These are phyloP conservation scores for Sympetrum striolatum DNA, from an alignment of 2,888 invertebrate genomes.

Conservation along the genomic window DNA sequence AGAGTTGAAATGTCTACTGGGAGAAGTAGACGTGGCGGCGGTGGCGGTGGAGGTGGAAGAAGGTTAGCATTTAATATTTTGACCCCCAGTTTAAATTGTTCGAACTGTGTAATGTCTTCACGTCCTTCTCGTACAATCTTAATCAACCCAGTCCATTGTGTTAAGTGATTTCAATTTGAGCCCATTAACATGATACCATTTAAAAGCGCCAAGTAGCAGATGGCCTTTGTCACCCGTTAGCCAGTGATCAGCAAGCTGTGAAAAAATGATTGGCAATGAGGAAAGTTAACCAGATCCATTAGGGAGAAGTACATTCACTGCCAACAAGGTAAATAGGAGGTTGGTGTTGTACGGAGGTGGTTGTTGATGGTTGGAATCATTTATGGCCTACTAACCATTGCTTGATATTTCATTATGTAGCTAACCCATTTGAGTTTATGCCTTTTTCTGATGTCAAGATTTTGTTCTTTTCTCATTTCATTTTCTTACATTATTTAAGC, in stretches of 20 bases:
- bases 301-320: constrained; percentile 16
- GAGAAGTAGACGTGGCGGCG: constrained; percentile 76
- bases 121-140: background rate
- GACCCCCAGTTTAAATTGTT: background rate
- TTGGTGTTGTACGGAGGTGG: constrained; percentile 41
- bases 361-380: constrained; percentile 40
- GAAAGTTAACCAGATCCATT: constrained; percentile 21
- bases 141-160: constrained; percentile 22
- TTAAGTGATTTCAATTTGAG: constrained; percentile 25
- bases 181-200: constrained; percentile 27
- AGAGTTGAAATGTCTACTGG: constrained; percentile 94
- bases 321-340: constrained; percentile 41
- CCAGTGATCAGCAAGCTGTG: constrained; percentile 21
- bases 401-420: constrained; percentile 40
- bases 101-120: background rate
- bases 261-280: constrained; percentile 27
- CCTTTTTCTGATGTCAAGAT: constrained; percentile 22
- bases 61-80: constrained; percentile 14
- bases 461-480: constrained; percentile 38
- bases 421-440: constrained; percentile 29
- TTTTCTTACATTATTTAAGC: constrained; percentile 29
- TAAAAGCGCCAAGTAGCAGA: constrained; percentile 19
- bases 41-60: constrained; percentile 54
- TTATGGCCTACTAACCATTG: constrained; percentile 12
- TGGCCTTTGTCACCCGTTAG: constrained; percentile 29